Conservation (phyloP, 2,113 vertebrate species). For the Mustela lutreola region DNA sequence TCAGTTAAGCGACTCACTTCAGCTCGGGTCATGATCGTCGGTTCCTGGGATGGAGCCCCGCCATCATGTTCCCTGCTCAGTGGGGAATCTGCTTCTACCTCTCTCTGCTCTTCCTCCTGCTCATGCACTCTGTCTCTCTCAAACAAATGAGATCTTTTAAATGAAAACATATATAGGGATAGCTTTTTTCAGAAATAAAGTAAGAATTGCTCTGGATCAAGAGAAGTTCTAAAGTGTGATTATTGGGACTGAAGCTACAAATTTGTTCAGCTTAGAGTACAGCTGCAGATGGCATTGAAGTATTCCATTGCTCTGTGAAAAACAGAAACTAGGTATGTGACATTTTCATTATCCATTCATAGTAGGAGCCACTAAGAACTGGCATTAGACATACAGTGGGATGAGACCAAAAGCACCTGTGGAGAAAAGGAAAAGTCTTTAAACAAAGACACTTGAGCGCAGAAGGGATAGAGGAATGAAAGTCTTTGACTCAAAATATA, state of each 20-base stretch:
- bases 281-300: background rate
- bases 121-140: background rate
- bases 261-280: background rate
- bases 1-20: background rate
- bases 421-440: background rate
- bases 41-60: background rate
- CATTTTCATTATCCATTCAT: background rate
- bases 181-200: background rate
- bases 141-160: background rate
- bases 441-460: background rate
- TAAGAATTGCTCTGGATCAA: background rate
- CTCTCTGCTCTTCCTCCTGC: background rate
- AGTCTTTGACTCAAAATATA: background rate
- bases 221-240: background rate
- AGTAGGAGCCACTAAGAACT: background rate
- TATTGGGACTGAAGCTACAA: background rate
- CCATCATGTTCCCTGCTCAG: background rate
- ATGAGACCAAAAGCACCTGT: background rate
- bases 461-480: background rate
- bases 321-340: rapidly evolving
- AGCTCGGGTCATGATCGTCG: background rate
- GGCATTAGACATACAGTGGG: background rate
- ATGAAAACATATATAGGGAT: background rate
- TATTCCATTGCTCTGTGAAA: background rate
- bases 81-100: background rate